Evolutionary conservation across 1,140 invertebrate genomes (phyloP).

Genomic region (Argopecten irradians): DNA sequence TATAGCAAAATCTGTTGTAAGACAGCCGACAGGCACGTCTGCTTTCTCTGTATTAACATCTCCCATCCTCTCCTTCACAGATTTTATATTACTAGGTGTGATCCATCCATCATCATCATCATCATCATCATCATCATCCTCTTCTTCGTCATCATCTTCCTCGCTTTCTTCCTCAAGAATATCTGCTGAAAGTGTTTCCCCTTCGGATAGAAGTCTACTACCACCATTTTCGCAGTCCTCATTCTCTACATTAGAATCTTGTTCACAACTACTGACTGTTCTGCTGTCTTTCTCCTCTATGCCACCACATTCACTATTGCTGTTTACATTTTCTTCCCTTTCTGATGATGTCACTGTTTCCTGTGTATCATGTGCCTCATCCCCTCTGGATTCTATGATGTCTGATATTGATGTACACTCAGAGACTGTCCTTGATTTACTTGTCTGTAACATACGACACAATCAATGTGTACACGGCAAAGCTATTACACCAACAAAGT

Average conservation of each 20-base stretch:
- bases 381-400: background rate
- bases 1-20: constrained; percentile 98
- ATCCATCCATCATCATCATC: constrained; percentile 92
- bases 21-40: constrained; percentile 87
- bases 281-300: background rate
- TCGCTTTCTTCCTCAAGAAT: constrained; percentile 52
- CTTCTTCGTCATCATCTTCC: constrained; percentile 65
- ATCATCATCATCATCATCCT: constrained; percentile 75
- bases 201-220: background rate
- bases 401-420: constrained; percentile 46
- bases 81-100: constrained; percentile 88
- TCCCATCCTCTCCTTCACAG: constrained; percentile 85
- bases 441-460: background rate
- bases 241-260: background rate
- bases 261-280: background rate
- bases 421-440: constrained; percentile 35
- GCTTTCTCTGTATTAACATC: constrained; percentile 81
- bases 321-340: background rate
- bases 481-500: too few species aligned
- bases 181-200: constrained; percentile 24
- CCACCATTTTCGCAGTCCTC: background rate
- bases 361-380: constrained; percentile 7
- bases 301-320: constrained; percentile 25
- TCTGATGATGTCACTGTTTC: background rate
- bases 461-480: background rate